Percentiles rank a stretch among this genome's conserved stretches.
These are phyloP conservation scores for Eulithis testata DNA, from an alignment of 2,888 invertebrate genomes.

Conservation along the genomic window DNA sequence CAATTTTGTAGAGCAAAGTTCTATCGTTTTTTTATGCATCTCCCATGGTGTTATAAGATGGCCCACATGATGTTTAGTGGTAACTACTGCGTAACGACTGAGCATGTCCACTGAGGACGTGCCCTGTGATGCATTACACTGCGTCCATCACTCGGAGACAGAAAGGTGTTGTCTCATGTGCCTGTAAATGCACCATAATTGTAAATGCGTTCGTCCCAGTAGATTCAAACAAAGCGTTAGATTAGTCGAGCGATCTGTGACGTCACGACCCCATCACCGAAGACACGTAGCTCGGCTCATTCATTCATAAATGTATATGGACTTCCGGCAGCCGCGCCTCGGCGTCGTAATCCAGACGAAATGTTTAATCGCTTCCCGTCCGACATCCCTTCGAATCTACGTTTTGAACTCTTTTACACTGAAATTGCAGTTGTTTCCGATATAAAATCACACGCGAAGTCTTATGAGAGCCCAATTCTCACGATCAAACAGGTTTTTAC, in stretches of 20 bases:
- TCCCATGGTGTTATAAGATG: no score
- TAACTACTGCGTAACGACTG: no score
- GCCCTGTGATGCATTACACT: no score
- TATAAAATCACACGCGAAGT: slow-evolving; percentile 31
- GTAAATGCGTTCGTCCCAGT: background rate
- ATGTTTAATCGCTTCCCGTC: slow-evolving; percentile 45
- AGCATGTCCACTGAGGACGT: no score
- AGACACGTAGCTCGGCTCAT: slow-evolving; percentile 67
- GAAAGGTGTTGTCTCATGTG: no score
- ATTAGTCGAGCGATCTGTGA: slow-evolving; percentile 45
- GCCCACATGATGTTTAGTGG: no score
- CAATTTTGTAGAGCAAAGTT: slow-evolving; percentile 1
- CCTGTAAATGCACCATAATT: no score
- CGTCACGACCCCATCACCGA: slow-evolving; percentile 57
- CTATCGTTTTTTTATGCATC: background rate
- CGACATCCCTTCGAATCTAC: slow-evolving; percentile 27
- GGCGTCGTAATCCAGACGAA: slow-evolving; percentile 55
- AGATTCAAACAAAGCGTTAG: slow-evolving; percentile 7
- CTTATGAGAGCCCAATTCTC: slow-evolving; percentile 30
- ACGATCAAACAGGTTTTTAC: slow-evolving; percentile 35
- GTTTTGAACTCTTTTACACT: slow-evolving; percentile 22
- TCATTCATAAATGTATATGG: slow-evolving; percentile 65
- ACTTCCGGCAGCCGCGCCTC: slow-evolving; percentile 68
- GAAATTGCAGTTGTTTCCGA: slow-evolving; percentile 25
- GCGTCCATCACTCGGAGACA: no score